phyloP scores from a whole-genome alignment of 1,140 invertebrate species.

The Aradophagus sp. region DNA sequence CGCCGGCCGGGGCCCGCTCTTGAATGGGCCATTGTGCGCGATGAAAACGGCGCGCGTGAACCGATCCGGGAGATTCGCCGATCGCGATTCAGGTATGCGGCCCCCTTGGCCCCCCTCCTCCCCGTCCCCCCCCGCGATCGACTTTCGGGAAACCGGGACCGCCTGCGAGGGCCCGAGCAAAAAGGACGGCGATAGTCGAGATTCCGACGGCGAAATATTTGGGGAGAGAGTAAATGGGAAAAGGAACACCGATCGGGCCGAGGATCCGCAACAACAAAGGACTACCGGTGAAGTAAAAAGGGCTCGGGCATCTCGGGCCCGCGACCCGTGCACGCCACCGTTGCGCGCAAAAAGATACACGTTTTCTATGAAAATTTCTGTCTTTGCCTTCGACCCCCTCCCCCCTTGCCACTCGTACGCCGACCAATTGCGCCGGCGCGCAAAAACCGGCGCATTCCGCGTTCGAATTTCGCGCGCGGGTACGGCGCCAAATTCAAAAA shows the following conservation, averaged over 20 bases:
- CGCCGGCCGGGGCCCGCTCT: conserved; percentile 1
- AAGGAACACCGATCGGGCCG: conserved; percentile 46
- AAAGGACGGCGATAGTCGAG: conserved; percentile 31
- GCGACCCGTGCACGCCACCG: conserved; percentile 3
- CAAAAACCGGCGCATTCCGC: no score
- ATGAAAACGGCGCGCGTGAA: conserved; percentile 27
- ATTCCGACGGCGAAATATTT: conserved; percentile 43
- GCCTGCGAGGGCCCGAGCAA: conserved; percentile 22
- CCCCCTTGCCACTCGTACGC: no score
- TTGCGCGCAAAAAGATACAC: neutral
- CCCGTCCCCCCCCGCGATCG: conserved; percentile 16
- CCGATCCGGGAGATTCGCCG: conserved; percentile 33
- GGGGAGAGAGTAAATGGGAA: conserved; percentile 47
- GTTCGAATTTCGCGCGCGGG: no score
- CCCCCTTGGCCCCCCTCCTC: conserved; percentile 5
- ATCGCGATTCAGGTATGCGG: conserved; percentile 50
- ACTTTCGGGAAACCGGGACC: conserved; percentile 47
- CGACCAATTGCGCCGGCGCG: no score
- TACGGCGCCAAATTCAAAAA: no score
- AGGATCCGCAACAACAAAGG: conserved; percentile 46
- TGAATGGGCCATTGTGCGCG: conserved; percentile 42
- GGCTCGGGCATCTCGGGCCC: conserved; percentile 1
- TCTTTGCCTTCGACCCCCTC: no score
- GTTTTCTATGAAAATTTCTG: conserved; percentile 22
- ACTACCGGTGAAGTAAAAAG: conserved; percentile 49